Evolutionary conservation across 1,140 invertebrate genomes (phyloP).

Genomic region (Drosophila persimilis): DNA sequence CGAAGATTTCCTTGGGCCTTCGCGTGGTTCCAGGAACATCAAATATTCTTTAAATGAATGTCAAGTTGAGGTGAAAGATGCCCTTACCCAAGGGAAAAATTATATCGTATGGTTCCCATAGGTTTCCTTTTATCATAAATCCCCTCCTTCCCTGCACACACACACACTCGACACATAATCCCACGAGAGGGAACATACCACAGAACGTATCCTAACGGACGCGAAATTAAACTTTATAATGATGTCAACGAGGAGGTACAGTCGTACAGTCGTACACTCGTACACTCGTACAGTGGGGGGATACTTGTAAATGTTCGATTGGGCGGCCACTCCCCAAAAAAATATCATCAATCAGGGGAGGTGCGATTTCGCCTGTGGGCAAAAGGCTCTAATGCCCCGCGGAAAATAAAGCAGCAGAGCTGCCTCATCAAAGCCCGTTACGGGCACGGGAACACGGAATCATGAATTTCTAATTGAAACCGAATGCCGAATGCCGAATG

Average conservation of each 20-base stretch:
- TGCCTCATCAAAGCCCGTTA: constrained; percentile 34
- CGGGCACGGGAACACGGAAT: constrained; percentile 34
- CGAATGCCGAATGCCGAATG: too few relatives aligned
- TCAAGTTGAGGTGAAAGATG: too few relatives aligned
- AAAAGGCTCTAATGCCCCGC: constrained; percentile 26
- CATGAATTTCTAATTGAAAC: constrained; percentile 63
- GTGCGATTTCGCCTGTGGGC: constrained; percentile 17
- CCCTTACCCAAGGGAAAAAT: too few relatives aligned
- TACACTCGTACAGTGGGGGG: too few relatives aligned
- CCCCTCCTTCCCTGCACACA: too few relatives aligned
- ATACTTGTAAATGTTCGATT: constrained; percentile 19
- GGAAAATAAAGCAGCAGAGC: constrained; percentile 39
- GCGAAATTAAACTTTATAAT: constrained; percentile 32
- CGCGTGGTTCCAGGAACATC: too few relatives aligned
- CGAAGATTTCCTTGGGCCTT: too few relatives aligned
- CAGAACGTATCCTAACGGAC: constrained; percentile 8
- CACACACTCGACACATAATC: not conserved
- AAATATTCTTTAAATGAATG: too few relatives aligned
- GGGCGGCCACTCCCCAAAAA: constrained; percentile 12
- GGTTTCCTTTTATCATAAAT: too few relatives aligned
- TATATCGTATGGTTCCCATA: too few relatives aligned
- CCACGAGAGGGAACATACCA: not conserved
- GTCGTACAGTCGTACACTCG: too few relatives aligned
- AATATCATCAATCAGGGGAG: constrained; percentile 4
- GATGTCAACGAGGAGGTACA: constrained; percentile 4